These are phyloP conservation scores for Syngnathoides biaculeatus DNA, from an alignment of 2,113 vertebrate species.

Conservation along the genomic window DNA sequence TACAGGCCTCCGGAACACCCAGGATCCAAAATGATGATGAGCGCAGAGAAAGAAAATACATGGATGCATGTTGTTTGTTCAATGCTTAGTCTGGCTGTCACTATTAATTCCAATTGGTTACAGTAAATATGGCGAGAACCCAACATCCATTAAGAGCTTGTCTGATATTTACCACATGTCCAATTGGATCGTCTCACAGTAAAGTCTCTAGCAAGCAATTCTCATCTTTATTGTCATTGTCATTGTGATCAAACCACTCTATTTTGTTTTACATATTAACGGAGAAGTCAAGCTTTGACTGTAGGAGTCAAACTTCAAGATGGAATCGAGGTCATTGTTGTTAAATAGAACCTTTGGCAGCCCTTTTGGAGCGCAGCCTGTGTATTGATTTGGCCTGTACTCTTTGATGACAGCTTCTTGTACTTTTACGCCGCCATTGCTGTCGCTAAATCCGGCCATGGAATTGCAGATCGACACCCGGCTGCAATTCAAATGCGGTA, in stretches of 20 bases:
- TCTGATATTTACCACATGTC: neutral
- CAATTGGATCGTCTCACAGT: neutral
- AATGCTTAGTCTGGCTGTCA: neutral
- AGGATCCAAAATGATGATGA: neutral
- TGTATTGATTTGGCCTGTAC: neutral
- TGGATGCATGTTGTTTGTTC: neutral
- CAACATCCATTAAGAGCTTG: neutral
- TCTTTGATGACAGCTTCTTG: neutral
- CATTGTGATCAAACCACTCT: neutral
- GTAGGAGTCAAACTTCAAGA: neutral
- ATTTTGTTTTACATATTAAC: neutral
- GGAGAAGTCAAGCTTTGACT: neutral
- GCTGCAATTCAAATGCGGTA: neutral
- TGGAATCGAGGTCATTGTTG: neutral
- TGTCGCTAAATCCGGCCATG: neutral
- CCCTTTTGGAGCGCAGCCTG: neutral
- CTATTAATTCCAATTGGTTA: neutral
- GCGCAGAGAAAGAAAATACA: neutral
- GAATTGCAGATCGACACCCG: neutral
- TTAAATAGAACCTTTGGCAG: neutral
- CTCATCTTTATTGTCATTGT: neutral
- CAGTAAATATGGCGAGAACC: neutral
- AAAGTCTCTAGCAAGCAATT: neutral
- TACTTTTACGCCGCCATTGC: neutral
- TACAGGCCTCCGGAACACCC: too few relatives aligned